These are phyloP conservation scores for Oscheius sp. DNA, from an alignment of 2,888 invertebrate genomes.

Conservation along the genomic window DNA sequence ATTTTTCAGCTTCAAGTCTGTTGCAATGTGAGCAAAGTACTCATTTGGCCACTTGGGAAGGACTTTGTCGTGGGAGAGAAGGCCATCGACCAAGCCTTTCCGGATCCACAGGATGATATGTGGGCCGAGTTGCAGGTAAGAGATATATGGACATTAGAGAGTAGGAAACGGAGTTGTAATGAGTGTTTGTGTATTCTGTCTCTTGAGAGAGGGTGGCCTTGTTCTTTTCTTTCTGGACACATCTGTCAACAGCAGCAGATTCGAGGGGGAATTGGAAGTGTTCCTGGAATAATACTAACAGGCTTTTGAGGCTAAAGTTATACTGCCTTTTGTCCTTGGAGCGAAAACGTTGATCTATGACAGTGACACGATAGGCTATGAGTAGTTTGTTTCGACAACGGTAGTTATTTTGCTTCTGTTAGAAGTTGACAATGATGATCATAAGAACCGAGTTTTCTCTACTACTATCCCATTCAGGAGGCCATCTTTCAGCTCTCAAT, in stretches of 20 bases:
- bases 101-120: conserved; percentile 29
- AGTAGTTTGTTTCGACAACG: no score
- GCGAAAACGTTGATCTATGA: no score
- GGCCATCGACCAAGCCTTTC: conserved; percentile 25
- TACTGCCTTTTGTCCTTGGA: no score
- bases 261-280: not conserved
- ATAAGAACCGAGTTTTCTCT: no score
- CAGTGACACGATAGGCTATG: no score
- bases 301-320: no score
- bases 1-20: conserved; percentile 40
- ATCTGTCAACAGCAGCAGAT: not conserved
- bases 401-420: no score
- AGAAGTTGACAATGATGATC: no score
- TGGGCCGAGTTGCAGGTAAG: conserved; percentile 38
- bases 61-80: conserved; percentile 22
- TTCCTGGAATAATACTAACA: no score
- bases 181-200: not conserved
- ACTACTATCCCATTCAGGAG: no score
- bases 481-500: conserved; percentile 26
- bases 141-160: not conserved
- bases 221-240: not conserved
- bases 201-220: no score
- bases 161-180: not conserved
- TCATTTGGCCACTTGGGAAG: conserved; percentile 29
- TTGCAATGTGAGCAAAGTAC: conserved; percentile 34